phyloP scores from a whole-genome alignment of 1,140 invertebrate genomes.

The Magallana angulata region DNA sequence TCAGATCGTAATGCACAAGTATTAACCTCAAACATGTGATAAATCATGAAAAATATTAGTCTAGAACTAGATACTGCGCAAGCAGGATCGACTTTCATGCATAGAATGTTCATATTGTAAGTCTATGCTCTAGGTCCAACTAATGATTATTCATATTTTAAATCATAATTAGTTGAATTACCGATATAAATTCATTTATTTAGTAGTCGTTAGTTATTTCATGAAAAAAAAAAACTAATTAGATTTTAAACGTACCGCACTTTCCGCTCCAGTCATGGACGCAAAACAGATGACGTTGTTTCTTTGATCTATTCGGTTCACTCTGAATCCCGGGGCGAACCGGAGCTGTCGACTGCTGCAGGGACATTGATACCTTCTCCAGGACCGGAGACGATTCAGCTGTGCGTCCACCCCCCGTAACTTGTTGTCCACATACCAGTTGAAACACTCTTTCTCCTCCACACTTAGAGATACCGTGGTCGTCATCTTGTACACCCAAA shows the following conservation, averaged over 20 bases:
- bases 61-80: too few relatives aligned
- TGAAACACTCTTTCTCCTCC: slow-evolving; percentile 8
- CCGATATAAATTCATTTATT: too few relatives aligned
- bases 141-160: too few relatives aligned
- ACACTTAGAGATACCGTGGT: not conserved
- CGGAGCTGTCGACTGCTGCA: not conserved
- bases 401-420: not conserved
- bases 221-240: too few relatives aligned
- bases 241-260: not conserved
- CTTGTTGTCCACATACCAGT: slow-evolving; percentile 20
- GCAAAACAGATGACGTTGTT: not conserved
- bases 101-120: too few relatives aligned
- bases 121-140: too few relatives aligned
- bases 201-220: too few relatives aligned
- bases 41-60: too few relatives aligned
- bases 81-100: too few relatives aligned
- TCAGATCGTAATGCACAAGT: too few relatives aligned
- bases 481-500: slow-evolving; percentile 16
- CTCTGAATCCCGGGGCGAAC: not conserved
- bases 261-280: not conserved
- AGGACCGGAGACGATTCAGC: not conserved
- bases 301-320: not conserved
- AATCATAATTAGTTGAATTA: too few relatives aligned
- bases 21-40: too few relatives aligned
- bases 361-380: not conserved